Conservation (phyloP, 2,113 vertebrate genomes). For the Ivindomyrus marchei region DNA sequence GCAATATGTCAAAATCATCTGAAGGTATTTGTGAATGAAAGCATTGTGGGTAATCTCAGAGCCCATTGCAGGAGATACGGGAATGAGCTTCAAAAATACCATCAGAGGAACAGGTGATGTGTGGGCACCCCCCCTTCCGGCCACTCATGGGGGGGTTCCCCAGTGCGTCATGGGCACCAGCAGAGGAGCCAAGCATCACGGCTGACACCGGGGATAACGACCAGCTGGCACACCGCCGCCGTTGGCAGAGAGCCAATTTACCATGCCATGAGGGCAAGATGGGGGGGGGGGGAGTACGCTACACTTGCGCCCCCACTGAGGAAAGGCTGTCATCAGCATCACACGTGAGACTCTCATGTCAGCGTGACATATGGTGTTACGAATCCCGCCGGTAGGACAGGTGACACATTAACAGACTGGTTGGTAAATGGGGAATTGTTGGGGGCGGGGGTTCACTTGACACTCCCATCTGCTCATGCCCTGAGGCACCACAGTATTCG, state of each 20-base stretch:
- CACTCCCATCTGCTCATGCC: slow-evolving; percentile 76
- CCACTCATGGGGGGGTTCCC: not conserved
- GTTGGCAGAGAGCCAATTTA: slow-evolving; percentile 5
- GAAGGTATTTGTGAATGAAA: not conserved
- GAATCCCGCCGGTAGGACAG: slow-evolving; percentile 66
- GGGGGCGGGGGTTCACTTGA: slow-evolving; percentile 65
- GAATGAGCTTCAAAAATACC: not conserved
- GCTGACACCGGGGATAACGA: not conserved
- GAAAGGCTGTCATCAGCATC: not conserved
- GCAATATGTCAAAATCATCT: not conserved
- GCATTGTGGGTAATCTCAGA: not conserved
- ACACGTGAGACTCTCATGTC: slow-evolving; percentile 55
- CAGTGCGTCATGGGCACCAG: not conserved
- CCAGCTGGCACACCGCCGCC: not conserved
- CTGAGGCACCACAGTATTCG: slow-evolving; percentile 73
- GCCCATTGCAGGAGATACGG: not conserved
- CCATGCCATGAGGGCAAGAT: not conserved
- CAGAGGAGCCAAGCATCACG: not conserved
- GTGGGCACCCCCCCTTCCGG: not conserved
- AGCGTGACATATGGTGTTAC: slow-evolving; percentile 74
- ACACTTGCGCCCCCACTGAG: not conserved
- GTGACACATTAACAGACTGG: slow-evolving; percentile 72
- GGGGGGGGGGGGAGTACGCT: not conserved
- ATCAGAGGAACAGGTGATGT: not conserved
- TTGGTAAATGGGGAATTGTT: slow-evolving; percentile 44